phyloP scores from a whole-genome alignment of 2,888 invertebrate species.

The Thalpophila matura region DNA sequence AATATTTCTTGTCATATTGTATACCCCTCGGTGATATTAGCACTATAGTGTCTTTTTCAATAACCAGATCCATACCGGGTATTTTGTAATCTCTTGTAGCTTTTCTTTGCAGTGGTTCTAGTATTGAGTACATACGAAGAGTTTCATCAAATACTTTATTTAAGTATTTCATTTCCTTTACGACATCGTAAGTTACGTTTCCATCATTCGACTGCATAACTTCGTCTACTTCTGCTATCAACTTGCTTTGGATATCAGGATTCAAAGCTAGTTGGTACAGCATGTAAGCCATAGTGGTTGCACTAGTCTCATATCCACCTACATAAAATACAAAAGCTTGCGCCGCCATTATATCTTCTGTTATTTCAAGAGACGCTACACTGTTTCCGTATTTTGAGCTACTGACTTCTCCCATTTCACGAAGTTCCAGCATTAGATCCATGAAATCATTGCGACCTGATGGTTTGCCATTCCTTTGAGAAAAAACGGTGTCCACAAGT shows the following conservation, averaged over 20 bases:
- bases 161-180: conserved; percentile 79
- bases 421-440: conserved; percentile 73
- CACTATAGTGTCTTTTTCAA: conserved; percentile 75
- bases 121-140: conserved; percentile 83
- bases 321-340: conserved; percentile 83
- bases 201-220: conserved; percentile 70
- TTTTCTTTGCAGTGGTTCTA: conserved; percentile 75
- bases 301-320: conserved; percentile 84
- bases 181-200: conserved; percentile 76
- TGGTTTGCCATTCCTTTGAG: conserved; percentile 69
- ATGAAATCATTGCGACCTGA: conserved; percentile 72
- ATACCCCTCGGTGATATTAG: conserved; percentile 75
- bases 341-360: conserved; percentile 74
- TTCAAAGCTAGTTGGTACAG: conserved; percentile 59
- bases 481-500: conserved; percentile 64
- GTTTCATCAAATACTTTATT: conserved; percentile 78
- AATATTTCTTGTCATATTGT: conserved; percentile 81
- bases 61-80: conserved; percentile 73
- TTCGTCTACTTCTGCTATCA: conserved; percentile 72
- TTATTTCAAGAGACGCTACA: conserved; percentile 65
- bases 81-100: conserved; percentile 74
- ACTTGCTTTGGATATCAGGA: conserved; percentile 77
- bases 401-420: conserved; percentile 61
- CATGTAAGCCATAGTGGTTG: conserved; percentile 77
- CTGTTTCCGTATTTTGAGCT: conserved; percentile 58